Evolutionary conservation across 2,113 vertebrate species (phyloP), one percentile per base, ranked within the genome.

Genomic region (Upupa epops): DNA sequence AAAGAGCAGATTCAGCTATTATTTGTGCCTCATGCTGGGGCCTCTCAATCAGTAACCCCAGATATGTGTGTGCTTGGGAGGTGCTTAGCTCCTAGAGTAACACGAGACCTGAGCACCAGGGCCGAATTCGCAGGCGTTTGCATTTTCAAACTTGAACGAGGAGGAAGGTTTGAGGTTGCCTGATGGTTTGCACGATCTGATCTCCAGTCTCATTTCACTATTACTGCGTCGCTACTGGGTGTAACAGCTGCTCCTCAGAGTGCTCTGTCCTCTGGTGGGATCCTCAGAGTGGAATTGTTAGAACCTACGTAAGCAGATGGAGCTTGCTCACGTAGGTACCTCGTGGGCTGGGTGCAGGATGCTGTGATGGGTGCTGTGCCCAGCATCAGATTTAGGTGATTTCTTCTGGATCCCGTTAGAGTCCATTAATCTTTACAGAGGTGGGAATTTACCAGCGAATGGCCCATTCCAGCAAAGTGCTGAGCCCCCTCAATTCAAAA

Each of bases 401-500:
- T 59, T 19, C 82, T 51, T 13, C 79, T 83, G 85, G 18, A 81
- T 29, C 36, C 59, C 69, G 45, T 14, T 5, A 10, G 37, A 86
- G 24, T 73, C 49, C 32, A 25, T 77, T 32, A 52, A 31, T 69
- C 61, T 25, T 40, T 5, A 3, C 70, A 71, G 59, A 73, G 36
- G 64, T 77, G 69, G 25, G 29, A 45, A 75, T 37, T 56, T 11
- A 63, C 36, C 10, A 1, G 63, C 66, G 64, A 8, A 25, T 11
- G 59, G 17, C 55, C 88, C 77, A 1, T 70, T 63, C 15, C 74
- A 87, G 84, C 31, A 51, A 51, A 84, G 60, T 11, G 80, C 92
- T 93, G 93, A 93, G 89, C 90, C 83, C 91, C 63, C 55, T 56
- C 90, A n/a, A 63, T 48, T 63, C 89, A 45, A 93, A 88, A 25